Conservation (phyloP, 1,140 invertebrate species). For the Diorhabda carinulata region DNA sequence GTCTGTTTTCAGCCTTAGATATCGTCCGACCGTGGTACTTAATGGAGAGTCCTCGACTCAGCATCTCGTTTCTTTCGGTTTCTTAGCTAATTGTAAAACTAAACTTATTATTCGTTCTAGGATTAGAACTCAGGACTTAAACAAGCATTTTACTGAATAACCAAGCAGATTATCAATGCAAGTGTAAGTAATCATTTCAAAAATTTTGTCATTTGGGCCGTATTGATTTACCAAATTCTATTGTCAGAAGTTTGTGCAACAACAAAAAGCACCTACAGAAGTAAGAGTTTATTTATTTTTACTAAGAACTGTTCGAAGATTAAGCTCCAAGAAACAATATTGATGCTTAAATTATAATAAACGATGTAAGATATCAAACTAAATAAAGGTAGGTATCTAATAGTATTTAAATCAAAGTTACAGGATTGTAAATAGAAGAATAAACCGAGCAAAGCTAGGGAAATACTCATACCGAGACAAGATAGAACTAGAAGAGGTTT, state of each 20-base stretch:
- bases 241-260: neutral
- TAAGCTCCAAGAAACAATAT: constrained; percentile 65
- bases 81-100: too few relatives aligned
- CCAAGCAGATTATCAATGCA: too few relatives aligned
- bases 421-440: constrained; percentile 57
- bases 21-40: too few relatives aligned
- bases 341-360: constrained; percentile 63
- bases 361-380: constrained; percentile 64
- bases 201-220: too few relatives aligned
- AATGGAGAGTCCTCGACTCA: too few relatives aligned
- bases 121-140: too few relatives aligned
- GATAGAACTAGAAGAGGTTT: constrained; percentile 64
- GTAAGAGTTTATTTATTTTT: constrained; percentile 64
- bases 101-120: too few relatives aligned
- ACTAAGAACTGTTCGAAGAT: constrained; percentile 68
- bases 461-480: constrained; percentile 51
- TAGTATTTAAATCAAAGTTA: constrained; percentile 38
- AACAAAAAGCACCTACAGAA: constrained; percentile 40
- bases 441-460: constrained; percentile 53
- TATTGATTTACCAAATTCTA: too few relatives aligned
- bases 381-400: constrained; percentile 59
- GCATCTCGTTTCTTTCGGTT: too few relatives aligned
- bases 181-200: too few relatives aligned
- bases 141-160: too few relatives aligned
- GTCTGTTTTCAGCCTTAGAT: too few relatives aligned